phyloP scores from a whole-genome alignment of 2,888 invertebrate genomes.

The Mesorhabditis sp. region DNA sequence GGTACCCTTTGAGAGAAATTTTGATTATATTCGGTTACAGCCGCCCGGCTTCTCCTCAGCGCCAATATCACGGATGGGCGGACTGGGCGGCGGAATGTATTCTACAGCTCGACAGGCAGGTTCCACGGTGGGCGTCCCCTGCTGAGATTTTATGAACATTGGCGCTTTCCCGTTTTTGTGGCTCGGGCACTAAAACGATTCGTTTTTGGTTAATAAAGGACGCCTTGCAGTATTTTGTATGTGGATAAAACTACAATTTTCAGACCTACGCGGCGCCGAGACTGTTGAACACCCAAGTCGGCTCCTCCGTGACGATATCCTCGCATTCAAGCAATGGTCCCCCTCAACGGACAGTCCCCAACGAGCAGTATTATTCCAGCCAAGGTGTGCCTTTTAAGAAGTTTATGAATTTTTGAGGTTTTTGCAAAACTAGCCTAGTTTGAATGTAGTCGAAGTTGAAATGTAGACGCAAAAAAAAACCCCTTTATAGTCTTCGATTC shows the following conservation, averaged over 20 bases:
- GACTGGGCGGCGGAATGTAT: neutral
- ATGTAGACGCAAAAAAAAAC: too few species aligned
- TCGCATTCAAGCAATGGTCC: neutral
- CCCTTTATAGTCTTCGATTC: too few species aligned
- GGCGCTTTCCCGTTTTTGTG: too few species aligned
- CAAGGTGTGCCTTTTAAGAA: neutral
- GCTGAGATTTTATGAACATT: too few species aligned
- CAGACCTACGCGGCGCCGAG: neutral
- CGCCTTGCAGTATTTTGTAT: too few species aligned
- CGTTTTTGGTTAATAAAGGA: too few species aligned
- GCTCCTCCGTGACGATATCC: neutral
- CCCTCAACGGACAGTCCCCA: neutral
- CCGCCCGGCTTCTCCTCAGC: conserved; percentile 1
- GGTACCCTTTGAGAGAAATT: neutral
- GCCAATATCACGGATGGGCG: neutral
- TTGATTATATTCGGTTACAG: neutral
- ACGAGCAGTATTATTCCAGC: conserved; percentile 4
- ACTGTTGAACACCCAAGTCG: neutral
- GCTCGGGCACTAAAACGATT: too few species aligned
- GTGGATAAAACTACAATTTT: neutral
- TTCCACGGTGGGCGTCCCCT: neutral
- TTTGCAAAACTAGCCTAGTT: neutral
- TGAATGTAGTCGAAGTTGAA: neutral
- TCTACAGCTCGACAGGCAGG: neutral
- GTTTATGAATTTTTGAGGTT: neutral